A percentile compares a stretch with the other conserved stretches of the same genome.
phyloP scores from a whole-genome alignment of 2,113 vertebrate species.

The Noctilio leporinus region DNA sequence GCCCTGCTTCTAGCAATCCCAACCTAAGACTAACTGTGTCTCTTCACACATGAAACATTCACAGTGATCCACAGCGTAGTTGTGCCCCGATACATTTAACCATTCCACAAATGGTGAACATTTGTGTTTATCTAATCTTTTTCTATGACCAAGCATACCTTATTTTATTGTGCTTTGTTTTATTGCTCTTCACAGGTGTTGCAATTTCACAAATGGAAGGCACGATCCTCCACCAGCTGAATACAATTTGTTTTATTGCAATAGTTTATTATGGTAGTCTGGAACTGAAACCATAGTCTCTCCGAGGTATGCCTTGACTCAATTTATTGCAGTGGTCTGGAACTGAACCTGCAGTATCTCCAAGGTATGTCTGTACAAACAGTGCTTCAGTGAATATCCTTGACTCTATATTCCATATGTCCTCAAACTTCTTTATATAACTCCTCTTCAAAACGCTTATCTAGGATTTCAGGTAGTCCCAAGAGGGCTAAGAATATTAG shows the following conservation, averaged over 20 bases:
- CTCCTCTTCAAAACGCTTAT: not conserved
- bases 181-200: not conserved
- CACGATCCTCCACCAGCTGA: not conserved
- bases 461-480: not conserved
- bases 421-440: conserved; percentile 18
- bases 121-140: conserved; percentile 13
- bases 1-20: not conserved
- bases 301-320: not conserved
- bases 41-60: not conserved
- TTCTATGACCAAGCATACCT: not conserved
- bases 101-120: not conserved
- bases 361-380: not conserved
- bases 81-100: not conserved
- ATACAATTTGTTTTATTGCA: not conserved
- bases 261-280: not conserved
- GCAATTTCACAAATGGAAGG: not conserved
- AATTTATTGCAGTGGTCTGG: not conserved
- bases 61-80: not conserved
- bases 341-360: not conserved
- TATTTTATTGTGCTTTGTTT: not conserved
- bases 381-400: not conserved
- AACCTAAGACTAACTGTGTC: not conserved
- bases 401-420: not conserved
- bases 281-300: not conserved
- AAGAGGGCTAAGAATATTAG: not conserved